These are phyloP conservation scores for Nowickia ferox DNA, from an alignment of 2,888 invertebrate species.

Conservation along the genomic window DNA sequence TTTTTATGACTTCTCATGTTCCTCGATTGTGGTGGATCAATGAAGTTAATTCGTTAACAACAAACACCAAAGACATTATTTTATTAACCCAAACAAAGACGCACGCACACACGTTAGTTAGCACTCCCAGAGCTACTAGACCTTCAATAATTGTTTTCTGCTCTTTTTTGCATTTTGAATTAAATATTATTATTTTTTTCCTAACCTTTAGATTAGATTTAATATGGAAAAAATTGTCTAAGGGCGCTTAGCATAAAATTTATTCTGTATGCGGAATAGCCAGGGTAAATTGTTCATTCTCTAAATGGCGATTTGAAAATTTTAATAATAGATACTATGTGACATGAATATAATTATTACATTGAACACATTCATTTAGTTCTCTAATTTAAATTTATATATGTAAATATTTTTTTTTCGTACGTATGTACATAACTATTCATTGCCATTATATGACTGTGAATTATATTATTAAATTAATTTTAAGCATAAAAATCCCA, in stretches of 20 bases:
- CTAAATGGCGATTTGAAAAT: conserved; percentile 19
- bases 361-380: not conserved
- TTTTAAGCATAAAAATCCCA: not conserved
- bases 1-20: conserved; percentile 60
- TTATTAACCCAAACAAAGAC: conserved; percentile 24
- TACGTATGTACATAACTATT: not conserved
- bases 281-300: conserved; percentile 12
- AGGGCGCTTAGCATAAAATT: conserved; percentile 31
- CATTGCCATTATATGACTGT: not conserved
- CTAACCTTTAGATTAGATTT: not conserved
- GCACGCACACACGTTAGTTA: not conserved
- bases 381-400: not conserved
- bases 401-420: not conserved
- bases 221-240: conserved; percentile 12
- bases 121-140: not conserved
- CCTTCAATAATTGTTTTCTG: conserved; percentile 9
- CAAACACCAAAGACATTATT: conserved; percentile 55
- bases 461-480: not conserved
- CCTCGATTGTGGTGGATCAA: conserved; percentile 58
- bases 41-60: conserved; percentile 64
- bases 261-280: conserved; percentile 18
- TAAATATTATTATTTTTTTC: not conserved
- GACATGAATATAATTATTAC: conserved; percentile 60
- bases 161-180: conserved; percentile 28
- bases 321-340: conserved; percentile 40